Evolutionary conservation across 2,113 vertebrate species (phyloP).

Genomic region (Ascaphus truei): DNA sequence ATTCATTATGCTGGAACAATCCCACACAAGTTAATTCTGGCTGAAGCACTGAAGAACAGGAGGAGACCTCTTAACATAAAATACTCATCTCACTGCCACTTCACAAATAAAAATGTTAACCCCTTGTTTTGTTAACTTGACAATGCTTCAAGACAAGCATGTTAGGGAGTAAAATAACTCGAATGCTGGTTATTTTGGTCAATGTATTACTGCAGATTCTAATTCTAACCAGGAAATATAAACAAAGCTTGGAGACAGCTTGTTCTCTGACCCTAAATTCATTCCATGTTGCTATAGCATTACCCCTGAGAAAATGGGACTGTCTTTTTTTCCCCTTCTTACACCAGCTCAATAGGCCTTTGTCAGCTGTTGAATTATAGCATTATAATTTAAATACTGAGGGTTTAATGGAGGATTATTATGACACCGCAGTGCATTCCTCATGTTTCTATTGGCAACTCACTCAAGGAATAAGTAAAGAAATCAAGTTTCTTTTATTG

Average conservation of each 20-base stretch:
- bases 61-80: constrained; percentile 34
- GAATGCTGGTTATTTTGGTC: constrained; percentile 60
- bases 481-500: neutral
- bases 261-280: constrained; percentile 74
- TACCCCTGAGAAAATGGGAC: constrained; percentile 71
- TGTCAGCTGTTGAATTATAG: constrained; percentile 78
- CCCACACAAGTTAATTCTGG: constrained; percentile 23
- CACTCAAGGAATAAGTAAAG: constrained; percentile 39
- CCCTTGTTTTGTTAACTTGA: constrained; percentile 48
- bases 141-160: constrained; percentile 42
- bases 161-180: constrained; percentile 44
- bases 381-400: constrained; percentile 78
- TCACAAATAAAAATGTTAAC: constrained; percentile 38
- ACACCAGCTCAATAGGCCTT: constrained; percentile 71
- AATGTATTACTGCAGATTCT: constrained; percentile 60
- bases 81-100: constrained; percentile 37
- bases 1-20: neutral
- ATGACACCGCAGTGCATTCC: constrained; percentile 71
- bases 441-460: constrained; percentile 66
- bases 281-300: constrained; percentile 81
- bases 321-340: constrained; percentile 60
- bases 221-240: constrained; percentile 69
- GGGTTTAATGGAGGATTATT: constrained; percentile 79
- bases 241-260: constrained; percentile 68
- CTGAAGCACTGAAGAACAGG: constrained; percentile 25